A percentile compares a stretch with the other conserved stretches of the same genome.
Evolutionary conservation across 1,140 invertebrate genomes (phyloP).

Genomic region (Aporrectodea caliginosa): DNA sequence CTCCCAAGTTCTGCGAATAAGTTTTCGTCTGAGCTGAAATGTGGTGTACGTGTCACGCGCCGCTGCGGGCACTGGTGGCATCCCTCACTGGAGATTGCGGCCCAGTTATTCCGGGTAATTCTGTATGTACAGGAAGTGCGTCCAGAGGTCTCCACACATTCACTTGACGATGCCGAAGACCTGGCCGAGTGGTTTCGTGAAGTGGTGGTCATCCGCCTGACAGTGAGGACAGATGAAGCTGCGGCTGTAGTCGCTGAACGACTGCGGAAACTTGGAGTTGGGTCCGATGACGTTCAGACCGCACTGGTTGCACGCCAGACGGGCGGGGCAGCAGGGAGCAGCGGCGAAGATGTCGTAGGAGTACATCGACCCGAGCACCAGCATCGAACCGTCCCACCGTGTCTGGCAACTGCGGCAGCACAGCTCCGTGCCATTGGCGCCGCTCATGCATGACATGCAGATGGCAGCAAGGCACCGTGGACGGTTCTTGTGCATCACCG

Average conservation of each 20-base stretch:
- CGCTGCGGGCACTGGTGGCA: too few species aligned
- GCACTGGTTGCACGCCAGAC: constrained; percentile 65
- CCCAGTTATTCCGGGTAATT: too few species aligned
- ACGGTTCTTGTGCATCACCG: background rate
- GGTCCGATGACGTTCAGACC: constrained; percentile 46
- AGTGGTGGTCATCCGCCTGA: constrained; percentile 85
- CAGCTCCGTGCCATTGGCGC: constrained; percentile 60
- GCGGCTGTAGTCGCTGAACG: constrained; percentile 92
- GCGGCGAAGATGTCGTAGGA: constrained; percentile 96
- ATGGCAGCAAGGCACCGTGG: background rate
- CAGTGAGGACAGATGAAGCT: constrained; percentile 86
- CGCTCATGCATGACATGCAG: background rate
- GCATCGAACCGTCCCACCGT: constrained; percentile 85
- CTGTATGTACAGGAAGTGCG: too few species aligned
- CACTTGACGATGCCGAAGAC: constrained; percentile 65
- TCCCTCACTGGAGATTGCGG: too few species aligned
- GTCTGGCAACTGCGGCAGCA: constrained; percentile 76
- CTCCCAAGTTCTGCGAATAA: too few species aligned
- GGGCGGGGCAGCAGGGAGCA: constrained; percentile 87
- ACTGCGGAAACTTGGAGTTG: constrained; percentile 58
- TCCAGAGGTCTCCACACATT: too few species aligned
- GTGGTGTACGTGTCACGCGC: too few species aligned
- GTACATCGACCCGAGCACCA: constrained; percentile 94
- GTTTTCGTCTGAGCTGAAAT: too few species aligned
- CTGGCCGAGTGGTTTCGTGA: constrained; percentile 72